Evolutionary conservation across 2,113 vertebrate species (phyloP), one percentile per base, ranked within the genome.

Genomic region (Anser brachyrhynchus): DNA sequence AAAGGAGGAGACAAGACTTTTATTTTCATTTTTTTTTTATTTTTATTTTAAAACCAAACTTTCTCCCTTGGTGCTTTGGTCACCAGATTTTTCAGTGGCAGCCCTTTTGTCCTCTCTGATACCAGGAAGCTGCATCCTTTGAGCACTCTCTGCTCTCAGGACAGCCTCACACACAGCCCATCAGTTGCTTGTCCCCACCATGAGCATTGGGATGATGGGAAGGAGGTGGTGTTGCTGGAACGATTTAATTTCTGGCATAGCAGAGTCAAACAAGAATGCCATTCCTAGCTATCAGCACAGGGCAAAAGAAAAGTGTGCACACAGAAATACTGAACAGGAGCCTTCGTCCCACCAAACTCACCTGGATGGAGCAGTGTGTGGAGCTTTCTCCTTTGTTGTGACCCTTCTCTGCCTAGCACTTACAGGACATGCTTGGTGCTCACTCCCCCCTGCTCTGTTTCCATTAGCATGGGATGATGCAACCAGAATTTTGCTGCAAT

Each of bases 401-500:
- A 3, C 51, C 35, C 54, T 51, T 18, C 43, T 52, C 39, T 93
- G 43, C 75, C 51, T 13, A 17, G 11, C 25, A 6, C 43, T 71
- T 22, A 29, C 33, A 70, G 81, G 70, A 52, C 51, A 12, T 14
- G 19, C 57, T 11, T 0, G 9, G 29, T 4, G 2, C 44, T 81
- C 58, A 0, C n/a, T 88, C 43, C 58, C 69, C 70, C 76, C 86
- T 77, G 83, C 77, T 94, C 70, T 19, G 2, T 82, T 94, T 76
- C 77, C 78, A 90, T 73, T 67, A 95, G 49, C 81, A 84, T 6
- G 64, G 66, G 92, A 82, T 93, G 94, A 96, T 75, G 88, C 84
- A 96, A 88, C 78, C 12, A 90, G 95, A 94, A 46, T 95, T 93
- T 44, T 75, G 80, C 95, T 89, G 91, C 91, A 94, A 88, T 92